phyloP scores from a whole-genome alignment of 1,140 invertebrate species.

The Hyles euphorbiae region DNA sequence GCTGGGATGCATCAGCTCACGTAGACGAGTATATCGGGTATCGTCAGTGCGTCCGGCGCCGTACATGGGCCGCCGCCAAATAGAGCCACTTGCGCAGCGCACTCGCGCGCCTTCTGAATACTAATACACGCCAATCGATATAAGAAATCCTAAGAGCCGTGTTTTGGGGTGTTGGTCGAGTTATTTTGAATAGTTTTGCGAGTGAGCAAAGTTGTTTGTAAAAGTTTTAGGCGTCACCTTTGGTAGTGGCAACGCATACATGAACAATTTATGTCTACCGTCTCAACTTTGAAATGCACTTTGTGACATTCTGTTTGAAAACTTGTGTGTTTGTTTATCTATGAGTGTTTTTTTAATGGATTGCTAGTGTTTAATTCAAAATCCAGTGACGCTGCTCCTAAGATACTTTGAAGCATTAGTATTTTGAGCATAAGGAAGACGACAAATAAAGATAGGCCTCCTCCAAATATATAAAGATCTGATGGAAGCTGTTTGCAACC shows the following conservation, averaged over 20 bases:
- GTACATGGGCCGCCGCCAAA: conserved; percentile 43
- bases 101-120: conserved; percentile 44
- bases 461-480: too few species aligned
- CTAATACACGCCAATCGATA: conserved; percentile 52
- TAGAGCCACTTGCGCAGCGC: conserved; percentile 46
- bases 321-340: too few species aligned
- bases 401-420: too few species aligned
- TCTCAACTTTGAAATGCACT: neutral
- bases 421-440: too few species aligned
- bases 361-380: too few species aligned
- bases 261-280: neutral
- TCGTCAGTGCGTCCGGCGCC: conserved; percentile 53
- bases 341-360: too few species aligned
- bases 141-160: conserved; percentile 39
- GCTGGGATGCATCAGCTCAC: conserved; percentile 43
- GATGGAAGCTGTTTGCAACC: too few species aligned
- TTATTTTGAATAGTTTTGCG: conserved; percentile 12
- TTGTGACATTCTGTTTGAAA: neutral
- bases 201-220: neutral
- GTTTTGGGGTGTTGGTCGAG: conserved; percentile 26
- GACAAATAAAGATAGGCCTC: too few species aligned
- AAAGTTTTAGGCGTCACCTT: too few species aligned
- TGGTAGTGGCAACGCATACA: too few species aligned
- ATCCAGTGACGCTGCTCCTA: too few species aligned
- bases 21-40: conserved; percentile 24